A percentile compares a stretch with the other conserved stretches of the same genome.
Evolutionary conservation across 1,140 invertebrate genomes (phyloP).

Genomic region (Drosophila ananassae): DNA sequence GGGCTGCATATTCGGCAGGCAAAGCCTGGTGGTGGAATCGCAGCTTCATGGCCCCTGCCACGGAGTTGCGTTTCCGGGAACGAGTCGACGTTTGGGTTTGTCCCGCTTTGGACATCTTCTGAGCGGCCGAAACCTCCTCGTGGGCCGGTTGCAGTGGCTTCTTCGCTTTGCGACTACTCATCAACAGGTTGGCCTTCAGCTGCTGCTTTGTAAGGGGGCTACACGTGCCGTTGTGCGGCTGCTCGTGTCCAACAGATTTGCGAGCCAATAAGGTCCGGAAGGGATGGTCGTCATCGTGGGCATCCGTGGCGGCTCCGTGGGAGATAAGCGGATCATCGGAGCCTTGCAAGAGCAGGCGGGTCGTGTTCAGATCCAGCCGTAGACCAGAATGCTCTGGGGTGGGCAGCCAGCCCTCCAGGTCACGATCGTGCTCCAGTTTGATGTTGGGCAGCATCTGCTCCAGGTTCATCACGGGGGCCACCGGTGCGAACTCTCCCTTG

Average conservation of each 20-base stretch:
- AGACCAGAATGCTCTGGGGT: constrained; percentile 34
- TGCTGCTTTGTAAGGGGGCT: constrained; percentile 77
- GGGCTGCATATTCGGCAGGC: constrained; percentile 91
- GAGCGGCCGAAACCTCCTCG: constrained; percentile 10
- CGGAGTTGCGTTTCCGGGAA: constrained; percentile 25
- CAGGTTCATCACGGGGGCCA: constrained; percentile 9
- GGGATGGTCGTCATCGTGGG: constrained; percentile 77
- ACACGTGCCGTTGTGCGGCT: constrained; percentile 59
- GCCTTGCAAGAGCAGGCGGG: constrained; percentile 67
- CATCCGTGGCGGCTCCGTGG: constrained; percentile 67
- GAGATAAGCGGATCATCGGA: constrained; percentile 82
- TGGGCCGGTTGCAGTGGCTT: constrained; percentile 6
- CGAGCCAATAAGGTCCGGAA: constrained; percentile 61
- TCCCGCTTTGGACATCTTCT: constrained; percentile 85
- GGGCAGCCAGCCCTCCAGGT: constrained; percentile 60
- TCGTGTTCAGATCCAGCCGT: constrained; percentile 55
- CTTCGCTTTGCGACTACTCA: constrained; percentile 61
- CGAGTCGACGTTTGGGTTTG: constrained; percentile 15
- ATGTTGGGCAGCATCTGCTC: constrained; percentile 55
- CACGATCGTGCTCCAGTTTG: constrained; percentile 60
- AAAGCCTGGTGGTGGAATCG: constrained; percentile 93
- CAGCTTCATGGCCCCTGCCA: constrained; percentile 87
- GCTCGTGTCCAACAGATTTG: constrained; percentile 37
- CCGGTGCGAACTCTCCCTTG: constrained; percentile 21
- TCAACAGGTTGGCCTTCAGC: constrained; percentile 70